phyloP scores from a whole-genome alignment of 2,797 vertebrate species.

The Gymnoscopelus braueri region DNA sequence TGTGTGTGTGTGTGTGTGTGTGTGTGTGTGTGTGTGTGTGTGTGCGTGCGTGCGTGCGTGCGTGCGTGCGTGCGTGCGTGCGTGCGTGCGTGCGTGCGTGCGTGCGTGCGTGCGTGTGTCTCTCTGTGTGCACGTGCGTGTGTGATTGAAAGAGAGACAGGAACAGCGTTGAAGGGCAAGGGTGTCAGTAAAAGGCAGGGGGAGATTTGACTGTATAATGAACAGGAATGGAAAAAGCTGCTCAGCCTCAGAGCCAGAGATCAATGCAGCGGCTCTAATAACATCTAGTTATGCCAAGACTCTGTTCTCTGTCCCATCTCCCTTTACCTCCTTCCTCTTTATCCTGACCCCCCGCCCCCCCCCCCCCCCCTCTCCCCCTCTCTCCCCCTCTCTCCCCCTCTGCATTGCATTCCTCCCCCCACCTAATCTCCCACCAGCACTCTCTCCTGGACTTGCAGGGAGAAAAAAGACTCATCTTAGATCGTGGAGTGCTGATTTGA shows the following conservation, averaged over 20 bases:
- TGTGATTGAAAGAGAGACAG: conserved; percentile 10
- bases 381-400: conserved; percentile 5
- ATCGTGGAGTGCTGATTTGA: conserved; percentile 9
- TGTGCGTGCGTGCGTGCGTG: background rate
- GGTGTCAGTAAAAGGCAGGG: conserved; percentile 51
- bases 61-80: background rate
- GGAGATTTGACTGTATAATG: conserved; percentile 70
- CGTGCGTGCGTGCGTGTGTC: background rate
- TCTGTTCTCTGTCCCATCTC: conserved; percentile 18
- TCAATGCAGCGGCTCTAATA: conserved; percentile 63
- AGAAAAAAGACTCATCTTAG: background rate
- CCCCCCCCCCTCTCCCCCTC: conserved; percentile 9
- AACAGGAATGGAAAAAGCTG: conserved; percentile 54
- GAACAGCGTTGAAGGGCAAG: conserved; percentile 43
- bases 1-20: too few species aligned
- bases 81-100: background rate
- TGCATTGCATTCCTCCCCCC: background rate
- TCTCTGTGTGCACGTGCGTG: background rate
- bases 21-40: conserved; percentile 9
- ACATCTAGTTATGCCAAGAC: conserved; percentile 23
- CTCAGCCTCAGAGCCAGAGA: conserved; percentile 55
- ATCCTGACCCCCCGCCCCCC: conserved; percentile 13
- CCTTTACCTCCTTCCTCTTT: background rate
- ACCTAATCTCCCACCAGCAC: background rate
- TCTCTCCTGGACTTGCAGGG: conserved; percentile 1